phyloP scores from a whole-genome alignment of 2,797 vertebrate genomes.

The Betta splendens region DNA sequence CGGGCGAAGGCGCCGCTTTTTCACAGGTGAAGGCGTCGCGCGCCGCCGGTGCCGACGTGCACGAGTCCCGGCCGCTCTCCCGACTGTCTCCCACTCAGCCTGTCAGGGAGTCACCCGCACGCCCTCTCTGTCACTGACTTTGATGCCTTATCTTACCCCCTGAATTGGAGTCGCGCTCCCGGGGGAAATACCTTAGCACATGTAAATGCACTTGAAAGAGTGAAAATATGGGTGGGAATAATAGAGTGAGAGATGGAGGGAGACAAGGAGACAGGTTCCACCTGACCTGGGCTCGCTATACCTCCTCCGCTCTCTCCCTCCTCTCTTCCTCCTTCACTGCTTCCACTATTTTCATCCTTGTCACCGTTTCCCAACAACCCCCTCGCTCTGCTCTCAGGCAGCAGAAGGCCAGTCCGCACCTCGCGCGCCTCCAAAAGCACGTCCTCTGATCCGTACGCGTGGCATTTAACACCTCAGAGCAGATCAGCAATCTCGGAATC shows the following conservation, averaged over 20 bases:
- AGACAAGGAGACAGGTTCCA: constrained; percentile 52
- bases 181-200: constrained; percentile 77
- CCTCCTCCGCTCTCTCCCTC: constrained; percentile 23
- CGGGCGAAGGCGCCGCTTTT: constrained; percentile 46
- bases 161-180: constrained; percentile 75
- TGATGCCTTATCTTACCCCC: constrained; percentile 79
- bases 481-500: constrained; percentile 55
- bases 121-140: constrained; percentile 79
- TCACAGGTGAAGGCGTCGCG: constrained; percentile 31
- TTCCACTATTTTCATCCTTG: constrained; percentile 42
- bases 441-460: constrained; percentile 72
- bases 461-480: constrained; percentile 80
- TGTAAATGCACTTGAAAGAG: constrained; percentile 76
- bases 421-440: constrained; percentile 53
- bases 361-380: constrained; percentile 47
- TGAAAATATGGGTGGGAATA: constrained; percentile 70
- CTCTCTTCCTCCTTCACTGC: constrained; percentile 7
- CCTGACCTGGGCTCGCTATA: constrained; percentile 25
- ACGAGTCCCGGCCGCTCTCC: constrained; percentile 55
- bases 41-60: neutral
- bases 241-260: constrained; percentile 57
- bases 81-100: constrained; percentile 65
- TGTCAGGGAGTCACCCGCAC: constrained; percentile 74
- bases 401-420: constrained; percentile 49
- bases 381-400: constrained; percentile 38